Evolutionary conservation across 2,113 vertebrate species (phyloP).

Genomic region (Lepus timidus): DNA sequence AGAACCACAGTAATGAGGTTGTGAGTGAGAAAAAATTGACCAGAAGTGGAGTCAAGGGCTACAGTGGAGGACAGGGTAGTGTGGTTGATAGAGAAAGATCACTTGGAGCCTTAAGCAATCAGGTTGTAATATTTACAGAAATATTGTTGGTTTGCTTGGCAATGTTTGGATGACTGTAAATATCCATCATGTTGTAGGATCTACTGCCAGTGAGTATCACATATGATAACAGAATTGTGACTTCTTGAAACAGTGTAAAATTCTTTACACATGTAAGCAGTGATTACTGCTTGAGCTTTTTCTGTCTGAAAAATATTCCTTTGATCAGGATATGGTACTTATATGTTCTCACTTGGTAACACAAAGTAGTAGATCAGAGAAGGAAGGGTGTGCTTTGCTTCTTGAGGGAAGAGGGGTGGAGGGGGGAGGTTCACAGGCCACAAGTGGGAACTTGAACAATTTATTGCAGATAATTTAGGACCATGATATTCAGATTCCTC

Average conservation of each 20-base stretch:
- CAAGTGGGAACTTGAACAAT: constrained; percentile 45
- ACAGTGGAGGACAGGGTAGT: not conserved
- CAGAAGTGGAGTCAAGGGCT: not conserved
- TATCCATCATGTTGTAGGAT: not conserved
- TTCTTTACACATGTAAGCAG: constrained; percentile 19
- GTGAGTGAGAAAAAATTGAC: not conserved
- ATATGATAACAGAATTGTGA: not conserved
- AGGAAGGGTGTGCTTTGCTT: constrained; percentile 46
- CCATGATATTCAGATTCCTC: constrained; percentile 50
- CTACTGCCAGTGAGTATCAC: not conserved
- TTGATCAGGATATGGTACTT: constrained; percentile 44
- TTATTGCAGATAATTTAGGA: constrained; percentile 67
- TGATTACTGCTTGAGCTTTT: constrained; percentile 19
- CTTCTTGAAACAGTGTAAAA: not conserved
- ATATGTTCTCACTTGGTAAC: constrained; percentile 24
- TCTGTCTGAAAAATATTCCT: constrained; percentile 53
- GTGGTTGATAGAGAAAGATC: not conserved
- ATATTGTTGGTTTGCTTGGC: not conserved
- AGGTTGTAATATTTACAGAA: not conserved
- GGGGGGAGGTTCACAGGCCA: not conserved
- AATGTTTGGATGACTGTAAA: not conserved
- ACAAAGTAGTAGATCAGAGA: constrained; percentile 3
- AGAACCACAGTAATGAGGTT: not conserved
- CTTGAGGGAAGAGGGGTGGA: not conserved
- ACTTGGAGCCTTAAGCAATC: not conserved